Conservation (phyloP, 2,113 vertebrate genomes). For the Tenebrosternarchus preto region DNA sequence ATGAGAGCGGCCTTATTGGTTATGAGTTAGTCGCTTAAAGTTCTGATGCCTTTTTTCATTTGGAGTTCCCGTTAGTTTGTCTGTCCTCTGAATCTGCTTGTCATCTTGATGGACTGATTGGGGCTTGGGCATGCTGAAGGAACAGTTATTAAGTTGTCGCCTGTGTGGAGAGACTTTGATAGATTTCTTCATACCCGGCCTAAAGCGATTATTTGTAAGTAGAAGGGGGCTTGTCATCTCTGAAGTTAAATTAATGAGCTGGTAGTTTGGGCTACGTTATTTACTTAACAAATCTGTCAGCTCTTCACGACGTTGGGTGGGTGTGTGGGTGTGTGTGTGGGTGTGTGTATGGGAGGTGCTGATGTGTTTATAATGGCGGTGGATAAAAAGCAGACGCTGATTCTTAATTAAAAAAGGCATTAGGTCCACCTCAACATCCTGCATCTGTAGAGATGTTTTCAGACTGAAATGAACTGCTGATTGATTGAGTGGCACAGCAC, state of each 20-base stretch:
- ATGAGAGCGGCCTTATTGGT: too few relatives aligned
- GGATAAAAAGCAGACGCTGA: not conserved
- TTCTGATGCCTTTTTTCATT: not conserved
- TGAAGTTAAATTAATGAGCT: conserved; percentile 39
- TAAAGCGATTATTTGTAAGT: conserved; percentile 21
- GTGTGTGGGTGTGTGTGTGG: conserved; percentile 13
- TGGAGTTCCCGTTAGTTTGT: not conserved
- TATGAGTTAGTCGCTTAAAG: not conserved
- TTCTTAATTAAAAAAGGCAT: conserved; percentile 10
- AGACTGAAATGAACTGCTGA: conserved; percentile 14
- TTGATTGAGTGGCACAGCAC: conserved; percentile 4
- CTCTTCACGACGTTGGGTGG: not conserved
- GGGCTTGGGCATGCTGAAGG: conserved; percentile 7
- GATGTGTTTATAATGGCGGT: conserved; percentile 21
- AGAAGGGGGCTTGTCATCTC: conserved; percentile 29
- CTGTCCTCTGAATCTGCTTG: conserved; percentile 13
- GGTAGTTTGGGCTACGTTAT: conserved; percentile 39
- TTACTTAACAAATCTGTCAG: conserved; percentile 40
- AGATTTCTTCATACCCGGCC: conserved; percentile 14
- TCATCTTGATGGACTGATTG: conserved; percentile 30
- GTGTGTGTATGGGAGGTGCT: conserved; percentile 31
- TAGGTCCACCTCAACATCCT: conserved; percentile 1
- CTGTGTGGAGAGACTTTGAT: conserved; percentile 1
- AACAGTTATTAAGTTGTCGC: conserved; percentile 47
- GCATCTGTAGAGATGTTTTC: conserved; percentile 7